These are phyloP conservation scores for Coregonus sp. DNA, from an alignment of 2,797 vertebrate genomes.

Conservation along the genomic window DNA sequence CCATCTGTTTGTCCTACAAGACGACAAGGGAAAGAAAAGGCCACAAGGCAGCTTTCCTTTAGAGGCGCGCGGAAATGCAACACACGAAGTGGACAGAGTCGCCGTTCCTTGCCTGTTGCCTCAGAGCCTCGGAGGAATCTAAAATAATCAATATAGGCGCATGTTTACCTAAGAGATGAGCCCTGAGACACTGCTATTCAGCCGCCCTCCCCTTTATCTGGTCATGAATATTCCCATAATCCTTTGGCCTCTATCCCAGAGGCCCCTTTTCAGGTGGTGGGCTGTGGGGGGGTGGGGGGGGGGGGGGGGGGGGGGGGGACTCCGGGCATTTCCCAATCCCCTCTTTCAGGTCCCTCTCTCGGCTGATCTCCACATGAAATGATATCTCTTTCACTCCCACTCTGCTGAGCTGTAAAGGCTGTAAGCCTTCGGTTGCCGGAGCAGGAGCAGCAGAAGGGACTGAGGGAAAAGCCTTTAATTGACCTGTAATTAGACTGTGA, in stretches of 20 bases:
- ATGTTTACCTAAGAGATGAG: constrained; percentile 97
- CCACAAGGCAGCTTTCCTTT: constrained; percentile 65
- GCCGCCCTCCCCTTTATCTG: constrained; percentile 84
- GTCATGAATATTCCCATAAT: constrained; percentile 98
- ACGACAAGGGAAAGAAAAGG: constrained; percentile 64
- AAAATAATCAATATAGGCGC: constrained; percentile 81
- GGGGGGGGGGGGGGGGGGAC: constrained; percentile 59
- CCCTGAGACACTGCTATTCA: constrained; percentile 87
- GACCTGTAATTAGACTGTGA: constrained; percentile 87
- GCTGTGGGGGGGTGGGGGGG: constrained; percentile 43
- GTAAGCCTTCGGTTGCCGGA: constrained; percentile 68
- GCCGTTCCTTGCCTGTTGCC: constrained; percentile 58
- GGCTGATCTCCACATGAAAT: constrained; percentile 90
- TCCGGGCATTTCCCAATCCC: constrained; percentile 77
- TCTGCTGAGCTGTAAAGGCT: constrained; percentile 75
- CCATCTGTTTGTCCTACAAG: constrained; percentile 76
- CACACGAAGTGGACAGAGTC: constrained; percentile 62
- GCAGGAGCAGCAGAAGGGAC: constrained; percentile 67
- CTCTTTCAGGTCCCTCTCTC: constrained; percentile 80
- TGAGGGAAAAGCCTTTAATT: constrained; percentile 82
- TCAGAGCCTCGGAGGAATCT: constrained; percentile 62
- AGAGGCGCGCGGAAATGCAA: constrained; percentile 60
- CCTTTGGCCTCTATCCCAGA: constrained; percentile 83
- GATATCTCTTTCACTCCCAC: constrained; percentile 81
- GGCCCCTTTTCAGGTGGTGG: constrained; percentile 73